Conservation (phyloP, 2,888 invertebrate genomes). For the Rhogogaster chlorosoma region DNA sequence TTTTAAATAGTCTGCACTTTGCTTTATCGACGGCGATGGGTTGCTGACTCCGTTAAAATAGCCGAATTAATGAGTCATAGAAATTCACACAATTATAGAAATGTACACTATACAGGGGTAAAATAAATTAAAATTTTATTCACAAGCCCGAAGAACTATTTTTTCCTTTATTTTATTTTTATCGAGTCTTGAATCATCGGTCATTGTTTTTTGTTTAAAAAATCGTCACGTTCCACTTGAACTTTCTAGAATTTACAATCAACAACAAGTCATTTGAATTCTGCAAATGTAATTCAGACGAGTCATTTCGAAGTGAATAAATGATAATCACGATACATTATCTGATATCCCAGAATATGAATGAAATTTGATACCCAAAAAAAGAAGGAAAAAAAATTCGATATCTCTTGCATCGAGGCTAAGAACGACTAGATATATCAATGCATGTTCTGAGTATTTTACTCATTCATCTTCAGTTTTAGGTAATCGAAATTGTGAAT, state of each 20-base stretch:
- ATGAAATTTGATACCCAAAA: not conserved
- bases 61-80: not conserved
- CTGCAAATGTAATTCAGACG: not conserved
- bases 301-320: not conserved
- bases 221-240: not conserved
- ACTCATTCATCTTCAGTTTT: not conserved
- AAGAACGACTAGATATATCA: not conserved
- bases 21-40: not conserved
- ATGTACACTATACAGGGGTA: not conserved
- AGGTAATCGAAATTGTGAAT: not conserved
- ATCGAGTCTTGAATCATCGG: not conserved
- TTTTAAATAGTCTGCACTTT: slow-evolving; percentile 1
- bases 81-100: not conserved
- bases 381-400: not conserved
- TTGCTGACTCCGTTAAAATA: not conserved
- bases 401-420: not conserved
- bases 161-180: not conserved
- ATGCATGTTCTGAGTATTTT: not conserved
- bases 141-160: not conserved
- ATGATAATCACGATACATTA: not conserved
- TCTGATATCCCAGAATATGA: not conserved
- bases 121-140: not conserved
- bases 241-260: not conserved
- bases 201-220: not conserved
- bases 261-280: not conserved